Conservation (phyloP, 2,888 invertebrate species). For the Shargacucullia verbasci region DNA sequence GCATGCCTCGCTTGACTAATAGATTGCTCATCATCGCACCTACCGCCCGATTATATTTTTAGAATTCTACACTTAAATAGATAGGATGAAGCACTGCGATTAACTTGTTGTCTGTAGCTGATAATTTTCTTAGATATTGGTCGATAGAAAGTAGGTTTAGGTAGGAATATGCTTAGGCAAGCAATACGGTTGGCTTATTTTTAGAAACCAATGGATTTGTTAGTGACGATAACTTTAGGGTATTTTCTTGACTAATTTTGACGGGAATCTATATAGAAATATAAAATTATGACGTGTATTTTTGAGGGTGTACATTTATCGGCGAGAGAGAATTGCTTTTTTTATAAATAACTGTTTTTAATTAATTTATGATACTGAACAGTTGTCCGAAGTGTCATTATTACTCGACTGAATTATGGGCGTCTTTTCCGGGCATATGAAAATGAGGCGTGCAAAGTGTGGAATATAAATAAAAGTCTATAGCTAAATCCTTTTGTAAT, state of each 20-base stretch:
- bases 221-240: too few relatives aligned
- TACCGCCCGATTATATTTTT: conserved; percentile 51
- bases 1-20: conserved; percentile 65
- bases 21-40: conserved; percentile 58
- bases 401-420: background rate
- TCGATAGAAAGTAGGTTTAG: conserved; percentile 11
- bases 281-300: too few relatives aligned
- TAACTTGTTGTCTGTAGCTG: background rate
- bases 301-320: too few relatives aligned
- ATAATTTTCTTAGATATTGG: conserved; percentile 1
- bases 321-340: background rate
- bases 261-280: too few relatives aligned
- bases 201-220: conserved; percentile 3
- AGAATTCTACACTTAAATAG: conserved; percentile 52
- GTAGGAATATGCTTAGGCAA: too few relatives aligned
- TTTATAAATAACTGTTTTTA: background rate
- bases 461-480: too few relatives aligned
- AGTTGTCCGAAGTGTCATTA: background rate
- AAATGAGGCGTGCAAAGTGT: background rate
- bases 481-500: background rate
- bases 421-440: background rate
- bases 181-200: conserved; percentile 13
- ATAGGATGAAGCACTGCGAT: conserved; percentile 16
- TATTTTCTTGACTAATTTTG: too few relatives aligned
- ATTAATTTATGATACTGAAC: background rate